Evolutionary conservation across 1,140 invertebrate species (phyloP).

Genomic region (Mya arenaria): DNA sequence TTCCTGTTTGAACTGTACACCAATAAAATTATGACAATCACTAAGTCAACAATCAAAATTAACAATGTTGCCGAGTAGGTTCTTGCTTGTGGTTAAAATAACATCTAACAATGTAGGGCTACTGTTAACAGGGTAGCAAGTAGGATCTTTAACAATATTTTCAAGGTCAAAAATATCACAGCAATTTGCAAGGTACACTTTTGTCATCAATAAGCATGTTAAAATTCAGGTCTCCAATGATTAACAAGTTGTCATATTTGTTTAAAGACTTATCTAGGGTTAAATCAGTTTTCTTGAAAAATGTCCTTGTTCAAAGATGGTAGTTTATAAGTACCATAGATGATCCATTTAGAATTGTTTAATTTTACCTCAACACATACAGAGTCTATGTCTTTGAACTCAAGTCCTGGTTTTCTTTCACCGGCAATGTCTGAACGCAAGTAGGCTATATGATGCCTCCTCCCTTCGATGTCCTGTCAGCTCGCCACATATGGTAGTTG

Average conservation of each 20-base stretch:
- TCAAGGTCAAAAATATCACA: slow-evolving; percentile 19
- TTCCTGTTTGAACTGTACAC: background rate
- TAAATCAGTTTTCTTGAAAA: background rate
- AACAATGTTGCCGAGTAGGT: background rate
- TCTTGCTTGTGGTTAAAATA: background rate
- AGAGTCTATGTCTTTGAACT: background rate
- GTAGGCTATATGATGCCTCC: slow-evolving; percentile 12
- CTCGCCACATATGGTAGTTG: slow-evolving; percentile 18
- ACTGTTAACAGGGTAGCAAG: background rate
- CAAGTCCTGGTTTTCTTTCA: background rate
- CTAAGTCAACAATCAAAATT: slow-evolving; percentile 23
- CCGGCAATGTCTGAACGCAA: background rate
- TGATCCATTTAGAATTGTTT: slow-evolving; percentile 13
- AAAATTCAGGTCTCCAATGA: slow-evolving; percentile 9
- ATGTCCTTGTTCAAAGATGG: background rate
- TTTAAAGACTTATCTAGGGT: background rate
- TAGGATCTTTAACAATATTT: background rate
- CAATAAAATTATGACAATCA: slow-evolving; percentile 23
- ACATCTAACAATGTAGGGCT: slow-evolving; percentile 15
- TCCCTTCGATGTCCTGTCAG: slow-evolving; percentile 20
- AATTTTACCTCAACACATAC: too few species aligned
- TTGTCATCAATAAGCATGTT: background rate
- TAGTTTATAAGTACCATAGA: background rate
- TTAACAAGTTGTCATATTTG: slow-evolving; percentile 4
- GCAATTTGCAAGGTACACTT: background rate